A percentile compares a stretch with the other conserved stretches of the same genome.
phyloP scores from a whole-genome alignment of 2,113 vertebrate species.

The Cyanistes caeruleus region DNA sequence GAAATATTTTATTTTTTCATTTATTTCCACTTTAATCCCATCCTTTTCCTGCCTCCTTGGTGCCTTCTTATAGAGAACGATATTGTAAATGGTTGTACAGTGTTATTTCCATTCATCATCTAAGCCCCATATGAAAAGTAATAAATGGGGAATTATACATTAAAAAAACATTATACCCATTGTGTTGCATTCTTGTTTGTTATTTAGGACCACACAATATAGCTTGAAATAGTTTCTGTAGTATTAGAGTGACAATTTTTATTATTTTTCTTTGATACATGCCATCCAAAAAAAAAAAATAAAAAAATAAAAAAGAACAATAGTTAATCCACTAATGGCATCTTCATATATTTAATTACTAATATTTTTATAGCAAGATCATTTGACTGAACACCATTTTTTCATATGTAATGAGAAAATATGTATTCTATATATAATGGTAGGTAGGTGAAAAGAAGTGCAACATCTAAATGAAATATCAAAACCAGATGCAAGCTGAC shows the following conservation, averaged over 20 bases:
- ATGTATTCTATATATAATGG: background rate
- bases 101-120: background rate
- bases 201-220: background rate
- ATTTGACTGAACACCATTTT: background rate
- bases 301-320: fast-evolving
- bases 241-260: background rate
- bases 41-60: background rate
- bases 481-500: background rate
- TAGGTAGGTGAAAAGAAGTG: background rate
- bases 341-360: background rate
- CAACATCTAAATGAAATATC: background rate
- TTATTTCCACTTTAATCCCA: conserved; percentile 30
- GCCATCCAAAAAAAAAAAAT: background rate
- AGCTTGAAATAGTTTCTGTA: background rate
- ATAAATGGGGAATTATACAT: background rate
- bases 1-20: conserved; percentile 16
- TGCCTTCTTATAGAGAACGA: background rate
- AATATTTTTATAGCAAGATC: background rate
- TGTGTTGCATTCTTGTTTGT: background rate
- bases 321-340: background rate
- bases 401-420: background rate
- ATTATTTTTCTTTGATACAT: background rate
- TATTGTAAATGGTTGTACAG: background rate
- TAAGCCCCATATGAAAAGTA: background rate
- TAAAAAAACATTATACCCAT: background rate